Base-by-base conservation (phyloP, 1,140 invertebrate genomes). In the Coptotermes formosanus region DNA sequence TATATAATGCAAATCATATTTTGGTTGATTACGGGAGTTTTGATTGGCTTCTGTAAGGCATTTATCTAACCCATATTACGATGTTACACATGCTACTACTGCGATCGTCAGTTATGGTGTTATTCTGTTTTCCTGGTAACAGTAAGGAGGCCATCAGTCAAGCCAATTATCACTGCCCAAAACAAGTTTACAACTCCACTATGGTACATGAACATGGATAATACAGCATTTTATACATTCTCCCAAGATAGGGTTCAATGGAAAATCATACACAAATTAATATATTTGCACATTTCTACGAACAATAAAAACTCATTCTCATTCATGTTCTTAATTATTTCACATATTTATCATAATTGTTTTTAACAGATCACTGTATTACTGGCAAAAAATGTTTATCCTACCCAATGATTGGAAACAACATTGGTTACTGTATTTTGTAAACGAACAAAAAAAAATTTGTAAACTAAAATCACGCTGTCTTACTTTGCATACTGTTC, bases 1-100 rank as follows among this genome's bases (percentile, higher is more conserved):
- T 12, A 48, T 38, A 38, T 48, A 48, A 48, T 48, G 48, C 7
- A 48, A 48, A 16, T 75, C n/a, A 75, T 75, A 75, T 25, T 75
- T 75, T 75, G 64, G 64, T 55, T 75, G 64, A 75, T 75, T 75
- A 75, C n/a, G 64, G 59, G 59, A 75, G 52, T 75, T 25, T 30
- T n/a, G 64, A 30, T 75, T 75, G 52, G 52, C 52, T 21, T 55
- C 38, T 55, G 52, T 55, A 19, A 55, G 64, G 64, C 64, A 75
- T 75, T 14, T 75, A 25, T 75, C 64, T 75, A 30, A 75, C 21
- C 19, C 14, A 21, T 1, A 55, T 55, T 55, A 19, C 12, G 52
- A 55, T 55, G 52, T 55, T 55, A 55, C 52, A 55, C 14, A 16
- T 55, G 52, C 19, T 55, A 55, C 19, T 55, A 55, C 14, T 21